Evolutionary conservation across 2,888 invertebrate genomes (phyloP).

Genomic region (Colostygia pectinataria): DNA sequence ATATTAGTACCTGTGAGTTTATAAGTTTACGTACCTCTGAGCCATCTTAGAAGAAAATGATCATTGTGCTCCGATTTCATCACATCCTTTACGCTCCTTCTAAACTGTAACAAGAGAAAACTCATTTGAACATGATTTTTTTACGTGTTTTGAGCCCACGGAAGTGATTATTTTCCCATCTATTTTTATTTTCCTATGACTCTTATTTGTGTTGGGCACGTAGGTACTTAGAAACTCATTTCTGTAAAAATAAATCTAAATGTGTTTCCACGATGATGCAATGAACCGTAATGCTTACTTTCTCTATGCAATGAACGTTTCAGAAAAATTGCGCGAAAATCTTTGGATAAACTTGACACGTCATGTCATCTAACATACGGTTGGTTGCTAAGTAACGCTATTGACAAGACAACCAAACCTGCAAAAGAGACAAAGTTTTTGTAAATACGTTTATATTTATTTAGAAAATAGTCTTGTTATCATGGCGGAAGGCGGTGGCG

Average conservation of each 20-base stretch:
- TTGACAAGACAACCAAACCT: constrained; percentile 50
- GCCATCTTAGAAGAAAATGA: constrained; percentile 90
- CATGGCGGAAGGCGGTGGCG: constrained; percentile 62
- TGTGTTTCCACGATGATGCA: too few species aligned
- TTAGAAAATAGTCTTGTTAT: constrained; percentile 17
- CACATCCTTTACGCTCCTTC: constrained; percentile 86
- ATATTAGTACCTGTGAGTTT: too few species aligned
- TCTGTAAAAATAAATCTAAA: too few species aligned
- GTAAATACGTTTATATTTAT: constrained; percentile 6
- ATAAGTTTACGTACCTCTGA: constrained; percentile 87
- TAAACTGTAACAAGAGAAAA: constrained; percentile 85
- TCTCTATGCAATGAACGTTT: too few species aligned
- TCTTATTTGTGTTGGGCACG: too few species aligned
- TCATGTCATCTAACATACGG: not conserved
- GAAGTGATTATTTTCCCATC: too few species aligned
- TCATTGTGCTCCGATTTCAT: constrained; percentile 89
- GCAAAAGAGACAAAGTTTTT: constrained; percentile 5
- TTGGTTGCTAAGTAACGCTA: constrained; percentile 61
- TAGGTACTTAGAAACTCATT: too few species aligned
- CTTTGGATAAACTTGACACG: too few species aligned
- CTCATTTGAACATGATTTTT: not conserved
- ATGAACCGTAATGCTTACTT: too few species aligned
- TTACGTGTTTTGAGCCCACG: too few species aligned
- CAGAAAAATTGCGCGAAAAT: too few species aligned
- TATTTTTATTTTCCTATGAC: too few species aligned